Base-by-base conservation (phyloP, 2,797 vertebrate species). In the Urosaurus nigricauda region DNA sequence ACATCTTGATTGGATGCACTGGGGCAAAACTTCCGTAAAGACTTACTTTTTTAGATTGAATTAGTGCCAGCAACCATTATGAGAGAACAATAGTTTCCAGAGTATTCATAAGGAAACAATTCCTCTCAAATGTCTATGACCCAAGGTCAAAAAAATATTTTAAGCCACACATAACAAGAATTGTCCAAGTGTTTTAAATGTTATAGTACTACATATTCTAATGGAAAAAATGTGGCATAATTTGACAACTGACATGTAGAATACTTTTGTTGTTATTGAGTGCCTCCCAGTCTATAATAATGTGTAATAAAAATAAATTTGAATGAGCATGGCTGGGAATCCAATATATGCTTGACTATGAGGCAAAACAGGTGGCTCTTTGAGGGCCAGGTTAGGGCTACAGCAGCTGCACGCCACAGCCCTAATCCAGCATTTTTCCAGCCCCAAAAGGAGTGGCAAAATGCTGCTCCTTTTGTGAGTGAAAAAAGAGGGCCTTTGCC, bases 61-160 rank as follows among this genome's bases (percentile, higher is more conserved):
- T 88, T 85, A 83, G 84, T 93, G 95, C 94, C 94, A 95, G 92
- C 83, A 93, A 83, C 79, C 87, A 93, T 94, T 92, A 92, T 94
- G 94, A 95, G 79, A 92, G 47, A 94, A 92, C 92, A 89, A 95
- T 94, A 94, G 93, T 95, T 96, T 93, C 75, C 14, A 91, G 91
- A 94, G 89, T 90, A 91, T 93, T 90, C 37, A 84, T 94, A 95
- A 94, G 94, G 93, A 95, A 94, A 93, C 92, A 93, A 95, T 96
- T 85, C 87, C 90, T 91, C 90, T 93, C 65, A 92, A 94, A 95
- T 92, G 90, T 70, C 93, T 95, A 70, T 94, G 94, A 96, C 94
- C 92, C 88, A 83, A 81, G 94, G 94, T 95, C 94, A 94, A 43
- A 92, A 87, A 65, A 87, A 85, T n/a, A 91, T 88, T 87, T n/a